These are phyloP conservation scores for Chiroxiphia lanceolata DNA, from an alignment of 2,797 vertebrate genomes.

Conservation along the genomic window DNA sequence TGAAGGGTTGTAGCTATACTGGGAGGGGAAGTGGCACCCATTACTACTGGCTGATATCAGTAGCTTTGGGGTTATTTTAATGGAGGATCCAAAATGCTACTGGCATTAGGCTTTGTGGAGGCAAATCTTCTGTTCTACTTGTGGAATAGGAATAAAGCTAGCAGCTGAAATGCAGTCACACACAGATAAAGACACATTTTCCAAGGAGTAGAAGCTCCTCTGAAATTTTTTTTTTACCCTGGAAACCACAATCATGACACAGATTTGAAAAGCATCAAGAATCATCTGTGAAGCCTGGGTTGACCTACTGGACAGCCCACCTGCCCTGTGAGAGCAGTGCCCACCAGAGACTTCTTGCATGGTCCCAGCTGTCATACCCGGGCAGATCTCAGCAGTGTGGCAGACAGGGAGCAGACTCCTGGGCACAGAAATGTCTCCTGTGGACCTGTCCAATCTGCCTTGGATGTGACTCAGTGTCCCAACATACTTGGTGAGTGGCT, in stretches of 20 bases:
- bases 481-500: neutral
- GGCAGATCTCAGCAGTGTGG: neutral
- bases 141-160: neutral
- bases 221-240: neutral
- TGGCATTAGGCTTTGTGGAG: neutral
- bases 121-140: neutral
- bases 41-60: neutral
- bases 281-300: neutral
- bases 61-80: neutral
- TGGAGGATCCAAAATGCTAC: neutral
- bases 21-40: neutral
- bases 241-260: neutral
- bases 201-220: neutral
- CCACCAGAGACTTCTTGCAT: neutral
- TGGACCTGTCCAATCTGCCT: neutral
- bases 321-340: neutral
- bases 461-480: neutral
- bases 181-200: fast-evolving
- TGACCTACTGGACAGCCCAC: neutral
- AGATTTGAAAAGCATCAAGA: neutral
- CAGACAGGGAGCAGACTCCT: neutral
- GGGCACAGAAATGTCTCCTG: neutral
- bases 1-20: neutral
- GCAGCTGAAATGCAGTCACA: neutral
- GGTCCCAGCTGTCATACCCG: fast-evolving